These are phyloP conservation scores for Capitulum mitella DNA, from an alignment of 2,888 invertebrate species.

Conservation along the genomic window DNA sequence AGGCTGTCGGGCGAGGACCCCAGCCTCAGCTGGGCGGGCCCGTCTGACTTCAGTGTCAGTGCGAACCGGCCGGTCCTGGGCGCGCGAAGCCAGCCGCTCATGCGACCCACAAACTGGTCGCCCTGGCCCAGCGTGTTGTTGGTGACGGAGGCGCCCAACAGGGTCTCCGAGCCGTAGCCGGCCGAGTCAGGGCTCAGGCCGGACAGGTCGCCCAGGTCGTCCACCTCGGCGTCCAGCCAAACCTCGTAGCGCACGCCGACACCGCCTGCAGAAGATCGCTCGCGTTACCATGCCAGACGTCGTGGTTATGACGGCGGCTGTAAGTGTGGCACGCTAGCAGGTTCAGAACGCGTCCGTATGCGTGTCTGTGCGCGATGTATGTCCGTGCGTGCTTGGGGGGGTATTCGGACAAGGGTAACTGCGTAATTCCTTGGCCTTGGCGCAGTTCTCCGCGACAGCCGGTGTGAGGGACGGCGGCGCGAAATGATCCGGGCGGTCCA, in stretches of 20 bases:
- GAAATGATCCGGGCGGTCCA: too few relatives aligned
- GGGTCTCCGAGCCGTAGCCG: background rate
- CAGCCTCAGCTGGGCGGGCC: background rate
- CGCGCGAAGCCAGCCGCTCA: background rate
- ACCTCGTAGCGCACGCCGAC: background rate
- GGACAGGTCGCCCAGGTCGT: background rate
- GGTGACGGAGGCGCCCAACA: background rate
- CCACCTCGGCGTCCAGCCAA: background rate
- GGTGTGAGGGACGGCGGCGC: too few relatives aligned
- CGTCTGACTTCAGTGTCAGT: background rate
- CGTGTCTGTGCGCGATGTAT: too few relatives aligned
- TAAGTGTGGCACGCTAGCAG: too few relatives aligned
- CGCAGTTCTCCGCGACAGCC: too few relatives aligned
- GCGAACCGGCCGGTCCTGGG: background rate
- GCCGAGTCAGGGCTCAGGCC: background rate
- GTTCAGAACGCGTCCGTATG: too few relatives aligned
- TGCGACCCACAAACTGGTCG: background rate
- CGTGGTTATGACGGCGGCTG: too few relatives aligned
- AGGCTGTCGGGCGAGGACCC: background rate
- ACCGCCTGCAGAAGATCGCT: background rate
- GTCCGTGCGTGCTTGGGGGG: too few relatives aligned
- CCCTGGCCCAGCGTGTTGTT: background rate
- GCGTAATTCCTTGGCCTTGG: too few relatives aligned
- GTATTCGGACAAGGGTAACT: too few relatives aligned
- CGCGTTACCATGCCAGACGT: too few relatives aligned